Conservation (phyloP, 2,888 invertebrate genomes). For the Baronia brevicornis region DNA sequence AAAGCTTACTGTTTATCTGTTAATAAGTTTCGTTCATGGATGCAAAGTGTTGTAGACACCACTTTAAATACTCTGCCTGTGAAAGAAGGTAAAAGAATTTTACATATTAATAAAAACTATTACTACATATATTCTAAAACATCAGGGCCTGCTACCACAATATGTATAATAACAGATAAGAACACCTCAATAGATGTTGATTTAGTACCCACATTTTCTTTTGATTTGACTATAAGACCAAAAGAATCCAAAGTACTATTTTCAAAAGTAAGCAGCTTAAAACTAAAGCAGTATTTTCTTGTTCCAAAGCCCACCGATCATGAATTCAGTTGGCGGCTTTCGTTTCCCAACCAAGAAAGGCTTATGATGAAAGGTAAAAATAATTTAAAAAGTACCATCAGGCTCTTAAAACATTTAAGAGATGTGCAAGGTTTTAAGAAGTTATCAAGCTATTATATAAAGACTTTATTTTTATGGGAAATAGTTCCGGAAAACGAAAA, state of each 20-base stretch:
- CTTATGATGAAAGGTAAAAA: conserved; percentile 33
- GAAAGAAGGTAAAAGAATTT: conserved; percentile 30
- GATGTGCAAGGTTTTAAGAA: conserved; percentile 45
- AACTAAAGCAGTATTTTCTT: conserved; percentile 36
- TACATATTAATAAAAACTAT: conserved; percentile 28
- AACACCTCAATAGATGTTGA: conserved; percentile 43
- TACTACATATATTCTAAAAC: conserved; percentile 35
- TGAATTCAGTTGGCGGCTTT: conserved; percentile 44
- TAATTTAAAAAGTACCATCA: conserved; percentile 43
- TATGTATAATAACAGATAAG: conserved; percentile 33
- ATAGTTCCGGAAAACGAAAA: conserved; percentile 23
- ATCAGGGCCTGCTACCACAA: conserved; percentile 47
- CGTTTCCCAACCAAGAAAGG: conserved; percentile 50
- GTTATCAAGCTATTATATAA: conserved; percentile 50
- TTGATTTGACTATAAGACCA: conserved; percentile 36
- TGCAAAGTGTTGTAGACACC: conserved; percentile 44
- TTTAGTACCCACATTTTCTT: conserved; percentile 46
- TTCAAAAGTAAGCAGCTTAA: conserved; percentile 25
- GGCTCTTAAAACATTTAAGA: conserved; percentile 42
- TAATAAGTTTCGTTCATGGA: conserved; percentile 38
- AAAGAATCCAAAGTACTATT: conserved; percentile 33
- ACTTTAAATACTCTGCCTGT: conserved; percentile 33
- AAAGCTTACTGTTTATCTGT: conserved; percentile 32
- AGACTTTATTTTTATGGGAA: conserved; percentile 52
- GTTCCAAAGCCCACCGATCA: conserved; percentile 47